Percentiles rank a stretch among this genome's conserved stretches.
Conservation (phyloP, 2,797 vertebrate genomes). For the Luscinia luscinia region DNA sequence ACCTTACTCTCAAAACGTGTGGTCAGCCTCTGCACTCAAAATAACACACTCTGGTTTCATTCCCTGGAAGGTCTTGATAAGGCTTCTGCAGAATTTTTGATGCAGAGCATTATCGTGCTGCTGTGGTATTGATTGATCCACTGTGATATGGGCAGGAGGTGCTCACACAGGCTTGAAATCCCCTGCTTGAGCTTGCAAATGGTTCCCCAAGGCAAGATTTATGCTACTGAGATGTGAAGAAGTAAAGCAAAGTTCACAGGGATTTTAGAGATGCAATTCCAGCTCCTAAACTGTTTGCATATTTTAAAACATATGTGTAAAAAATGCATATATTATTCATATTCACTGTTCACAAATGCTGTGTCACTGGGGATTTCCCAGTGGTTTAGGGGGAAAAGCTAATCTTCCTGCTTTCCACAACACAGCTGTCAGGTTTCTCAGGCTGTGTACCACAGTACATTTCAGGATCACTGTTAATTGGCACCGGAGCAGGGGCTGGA, state of each 20-base stretch:
- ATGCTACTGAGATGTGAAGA: neutral
- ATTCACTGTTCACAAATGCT: neutral
- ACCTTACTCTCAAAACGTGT: neutral
- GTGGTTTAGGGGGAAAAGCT: neutral
- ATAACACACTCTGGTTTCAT: neutral
- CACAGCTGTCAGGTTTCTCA: neutral
- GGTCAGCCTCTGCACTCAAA: neutral
- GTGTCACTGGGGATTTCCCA: neutral
- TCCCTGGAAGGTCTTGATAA: neutral
- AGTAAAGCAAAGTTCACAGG: neutral
- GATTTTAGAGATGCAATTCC: neutral
- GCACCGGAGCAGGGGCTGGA: neutral
- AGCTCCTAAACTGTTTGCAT: neutral
- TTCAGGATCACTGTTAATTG: conserved; percentile 1
- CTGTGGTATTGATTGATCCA: conserved; percentile 33
- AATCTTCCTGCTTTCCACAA: neutral
- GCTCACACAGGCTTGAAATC: conserved; percentile 16
- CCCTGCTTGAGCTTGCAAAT: conserved; percentile 22
- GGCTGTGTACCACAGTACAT: neutral
- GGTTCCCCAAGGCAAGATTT: conserved; percentile 23
- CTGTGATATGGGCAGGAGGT: neutral
- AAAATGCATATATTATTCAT: neutral
- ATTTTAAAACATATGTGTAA: neutral
- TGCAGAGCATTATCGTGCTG: neutral
- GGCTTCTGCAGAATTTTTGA: conserved; percentile 10